Conservation (phyloP, 2,113 vertebrate genomes). For the Myrmophylax atrothorax region DNA sequence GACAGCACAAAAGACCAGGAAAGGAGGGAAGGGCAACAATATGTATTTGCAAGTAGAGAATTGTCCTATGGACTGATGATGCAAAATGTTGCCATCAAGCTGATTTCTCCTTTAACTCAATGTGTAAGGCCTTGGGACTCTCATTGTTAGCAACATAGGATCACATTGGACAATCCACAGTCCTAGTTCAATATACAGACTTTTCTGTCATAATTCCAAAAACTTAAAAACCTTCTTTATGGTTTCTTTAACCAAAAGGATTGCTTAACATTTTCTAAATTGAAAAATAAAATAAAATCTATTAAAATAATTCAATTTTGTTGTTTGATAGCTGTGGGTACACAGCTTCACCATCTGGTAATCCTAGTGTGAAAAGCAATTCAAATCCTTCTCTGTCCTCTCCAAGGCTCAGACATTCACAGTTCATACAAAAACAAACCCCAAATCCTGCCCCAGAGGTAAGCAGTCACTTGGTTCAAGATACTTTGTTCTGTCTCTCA, state of each 20-base stretch:
- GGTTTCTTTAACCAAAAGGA: not conserved
- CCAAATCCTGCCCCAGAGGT: not conserved
- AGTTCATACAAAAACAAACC: not conserved
- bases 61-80: not conserved
- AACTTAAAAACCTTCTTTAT: not conserved
- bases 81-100: not conserved
- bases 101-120: not conserved
- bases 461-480: not conserved
- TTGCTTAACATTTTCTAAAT: not conserved
- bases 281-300: not conserved
- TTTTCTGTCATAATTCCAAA: not conserved
- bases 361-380: not conserved
- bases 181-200: not conserved
- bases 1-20: not conserved
- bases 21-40: not conserved
- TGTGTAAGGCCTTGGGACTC: not conserved
- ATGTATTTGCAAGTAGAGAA: not conserved
- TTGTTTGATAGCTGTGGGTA: not conserved
- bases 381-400: not conserved
- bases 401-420: not conserved
- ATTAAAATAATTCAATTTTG: not conserved
- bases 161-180: not conserved
- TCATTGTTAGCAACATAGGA: not conserved
- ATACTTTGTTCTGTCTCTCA: constrained; percentile 9
- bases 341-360: not conserved